Evolutionary conservation across 1,140 invertebrate species (phyloP), one percentile per base, ranked within the genome.

Genomic region (Aphelenchoides fujianensis): DNA sequence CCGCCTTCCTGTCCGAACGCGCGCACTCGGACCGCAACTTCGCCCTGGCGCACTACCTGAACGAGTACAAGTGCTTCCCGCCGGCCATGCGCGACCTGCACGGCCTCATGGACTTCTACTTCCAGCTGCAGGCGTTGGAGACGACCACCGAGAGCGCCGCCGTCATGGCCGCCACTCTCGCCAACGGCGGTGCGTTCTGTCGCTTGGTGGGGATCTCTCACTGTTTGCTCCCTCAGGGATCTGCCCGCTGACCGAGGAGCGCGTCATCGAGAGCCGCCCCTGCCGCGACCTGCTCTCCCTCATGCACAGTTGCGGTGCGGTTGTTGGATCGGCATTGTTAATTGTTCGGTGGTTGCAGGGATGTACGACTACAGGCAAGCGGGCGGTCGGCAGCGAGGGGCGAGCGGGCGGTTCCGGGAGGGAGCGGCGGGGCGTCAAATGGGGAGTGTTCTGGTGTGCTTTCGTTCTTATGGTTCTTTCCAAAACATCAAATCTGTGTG

Each of bases 231-330:
- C 62, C 52, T 28, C n/a, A 75, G 78, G 96, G 9, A 95, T 97
- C 71, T 97, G 95, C 84, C 95, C 95, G 3, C 90, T 93, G 28
- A 97, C 94, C 0, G 93, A 94, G 74, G 93, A 98, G 84, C 92
- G 93, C 85, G 91, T 95, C 54, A 75, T 83, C 53, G 74, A 81
- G 34, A 79, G 75, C 16, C 78, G 81, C 28, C 82, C 88, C 31
- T 87, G 87, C n/a, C n/a, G n/a, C n/a, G n/a, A n/a, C n/a, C n/a
- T n/a, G n/a, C n/a, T n/a, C n/a, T n/a, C n/a, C n/a, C n/a, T n/a
- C n/a, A n/a, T n/a, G n/a, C n/a, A n/a, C n/a, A n/a, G n/a, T n/a
- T n/a, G n/a, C n/a, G n/a, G n/a, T n/a, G n/a, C n/a, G n/a, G n/a
- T n/a, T n/a, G n/a, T n/a, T n/a, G n/a, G n/a, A n/a, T n/a, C n/a